A percentile compares a stretch with the other conserved stretches of the same genome.
Conservation (phyloP, 2,797 vertebrate species). For the Melanotaenia maccullochi region DNA sequence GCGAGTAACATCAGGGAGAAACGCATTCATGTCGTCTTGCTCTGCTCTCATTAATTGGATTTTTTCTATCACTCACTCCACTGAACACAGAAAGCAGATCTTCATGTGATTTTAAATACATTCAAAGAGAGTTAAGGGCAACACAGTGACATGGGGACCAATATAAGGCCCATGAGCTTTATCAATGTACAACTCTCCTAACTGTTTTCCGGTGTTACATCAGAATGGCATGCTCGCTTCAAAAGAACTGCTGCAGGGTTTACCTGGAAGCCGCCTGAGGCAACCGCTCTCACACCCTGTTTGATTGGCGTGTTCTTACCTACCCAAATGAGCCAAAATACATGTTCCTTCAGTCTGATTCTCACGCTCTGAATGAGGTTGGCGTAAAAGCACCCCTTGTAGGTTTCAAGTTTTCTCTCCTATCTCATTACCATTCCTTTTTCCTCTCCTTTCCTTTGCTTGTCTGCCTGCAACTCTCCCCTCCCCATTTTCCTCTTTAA, state of each 20-base stretch:
- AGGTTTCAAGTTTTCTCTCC: constrained; percentile 23
- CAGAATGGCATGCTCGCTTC: constrained; percentile 64
- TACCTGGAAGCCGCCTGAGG: constrained; percentile 78
- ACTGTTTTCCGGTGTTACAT: constrained; percentile 66
- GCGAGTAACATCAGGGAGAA: constrained; percentile 34
- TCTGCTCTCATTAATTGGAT: constrained; percentile 58
- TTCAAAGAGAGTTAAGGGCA: constrained; percentile 30
- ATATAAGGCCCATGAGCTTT: constrained; percentile 47
- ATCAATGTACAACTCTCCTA: constrained; percentile 49
- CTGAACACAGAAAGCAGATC: constrained; percentile 35
- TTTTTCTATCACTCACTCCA: constrained; percentile 44
- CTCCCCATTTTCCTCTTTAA: constrained; percentile 4
- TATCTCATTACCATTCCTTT: constrained; percentile 43
- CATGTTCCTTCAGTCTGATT: constrained; percentile 50
- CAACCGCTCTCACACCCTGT: constrained; percentile 68
- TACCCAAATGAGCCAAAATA: constrained; percentile 64
- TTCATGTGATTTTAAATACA: constrained; percentile 45
- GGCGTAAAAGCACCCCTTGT: constrained; percentile 40
- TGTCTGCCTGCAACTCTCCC: background rate
- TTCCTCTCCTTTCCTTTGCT: constrained; percentile 8
- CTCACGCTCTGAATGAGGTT: constrained; percentile 45
- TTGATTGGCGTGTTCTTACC: constrained; percentile 70
- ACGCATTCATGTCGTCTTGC: constrained; percentile 42
- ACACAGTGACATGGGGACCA: constrained; percentile 5
- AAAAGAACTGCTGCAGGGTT: constrained; percentile 73